Evolutionary conservation across 2,797 vertebrate genomes (phyloP), one percentile per base, ranked within the genome.

Genomic region (Pagetopsis macropterus): DNA sequence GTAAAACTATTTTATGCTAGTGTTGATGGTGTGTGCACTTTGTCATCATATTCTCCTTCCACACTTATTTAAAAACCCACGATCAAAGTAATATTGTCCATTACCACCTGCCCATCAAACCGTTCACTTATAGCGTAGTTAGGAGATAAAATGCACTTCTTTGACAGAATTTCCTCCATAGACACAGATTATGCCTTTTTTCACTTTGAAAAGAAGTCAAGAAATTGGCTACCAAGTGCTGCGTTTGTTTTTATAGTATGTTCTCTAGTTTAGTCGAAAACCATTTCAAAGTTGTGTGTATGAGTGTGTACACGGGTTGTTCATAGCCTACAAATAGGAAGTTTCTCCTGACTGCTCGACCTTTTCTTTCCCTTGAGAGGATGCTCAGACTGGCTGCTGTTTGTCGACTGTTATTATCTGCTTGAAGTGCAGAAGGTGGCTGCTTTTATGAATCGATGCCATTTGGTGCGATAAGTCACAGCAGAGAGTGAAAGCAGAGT

Each of bases 1-100:
- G 88, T 93, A 79, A 91, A 88, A 84, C 89, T 91, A 85, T 92
- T 92, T 91, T 87, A 91, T 89, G 88, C 90, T 92, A 79, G 89
- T 91, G 89, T 91, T 90, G 89, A 87, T 90, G 88, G 90, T 91
- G 87, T 92, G 92, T 85, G 90, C 89, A 93, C 90, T 92, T 87
- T 83, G 81, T 93, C 81, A 85, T 86, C 82, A 89, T 92, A 84
- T 88, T 90, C 79, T 84, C 81, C 83, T 64, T 67, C 84, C 89
- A 85, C 91, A 84, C 69, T 17, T 83, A 79, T 79, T 67, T 14
- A 27, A 64, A 70, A 79, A 76, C 52, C 70, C 81, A 83, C 83
- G 49, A 80, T 88, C 76, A 73, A 86, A 84, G 73, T 84, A 43
- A 72, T 85, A 66, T 71, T 72, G 62, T 85, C 77, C 84, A 65